A percentile compares a stretch with the other conserved stretches of the same genome.
Conservation (phyloP, 2,113 vertebrate genomes). For the Bettongia penicillata region DNA sequence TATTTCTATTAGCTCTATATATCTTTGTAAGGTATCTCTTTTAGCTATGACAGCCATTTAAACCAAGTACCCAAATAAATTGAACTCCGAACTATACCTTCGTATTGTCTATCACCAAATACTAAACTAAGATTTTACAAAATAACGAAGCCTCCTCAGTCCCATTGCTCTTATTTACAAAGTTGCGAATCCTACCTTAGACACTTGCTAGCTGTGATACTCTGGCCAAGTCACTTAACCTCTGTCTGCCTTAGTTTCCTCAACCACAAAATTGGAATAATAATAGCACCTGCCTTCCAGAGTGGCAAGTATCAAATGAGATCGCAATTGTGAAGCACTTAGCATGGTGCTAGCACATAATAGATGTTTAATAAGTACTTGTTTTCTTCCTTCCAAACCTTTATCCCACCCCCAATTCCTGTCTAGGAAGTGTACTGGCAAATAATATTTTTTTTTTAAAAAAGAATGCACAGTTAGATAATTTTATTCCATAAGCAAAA, state of each 20-base stretch:
- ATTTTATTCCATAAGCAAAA: not conserved
- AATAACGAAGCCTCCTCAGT: not conserved
- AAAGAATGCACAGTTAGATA: not conserved
- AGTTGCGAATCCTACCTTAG: not conserved
- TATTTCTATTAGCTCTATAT: not conserved
- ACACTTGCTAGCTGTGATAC: not conserved
- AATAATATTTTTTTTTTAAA: not conserved
- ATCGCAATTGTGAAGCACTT: too few relatives aligned
- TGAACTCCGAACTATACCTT: not conserved
- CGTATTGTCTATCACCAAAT: not conserved
- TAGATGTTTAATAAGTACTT: too few relatives aligned
- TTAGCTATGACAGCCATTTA: not conserved
- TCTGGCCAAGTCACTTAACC: not conserved
- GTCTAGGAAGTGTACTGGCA: not conserved
- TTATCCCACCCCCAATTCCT: not conserved
- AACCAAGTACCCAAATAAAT: not conserved
- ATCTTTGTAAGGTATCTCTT: not conserved
- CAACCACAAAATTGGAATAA: too few relatives aligned
- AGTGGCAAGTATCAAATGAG: too few relatives aligned
- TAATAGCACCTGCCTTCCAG: too few relatives aligned
- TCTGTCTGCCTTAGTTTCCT: too few relatives aligned
- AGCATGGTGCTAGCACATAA: too few relatives aligned
- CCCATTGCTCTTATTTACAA: not conserved
- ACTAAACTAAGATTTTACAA: not conserved
- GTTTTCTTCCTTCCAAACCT: not conserved